Base-by-base conservation (phyloP, 2,888 invertebrate species). In the Escarpia spicata region DNA sequence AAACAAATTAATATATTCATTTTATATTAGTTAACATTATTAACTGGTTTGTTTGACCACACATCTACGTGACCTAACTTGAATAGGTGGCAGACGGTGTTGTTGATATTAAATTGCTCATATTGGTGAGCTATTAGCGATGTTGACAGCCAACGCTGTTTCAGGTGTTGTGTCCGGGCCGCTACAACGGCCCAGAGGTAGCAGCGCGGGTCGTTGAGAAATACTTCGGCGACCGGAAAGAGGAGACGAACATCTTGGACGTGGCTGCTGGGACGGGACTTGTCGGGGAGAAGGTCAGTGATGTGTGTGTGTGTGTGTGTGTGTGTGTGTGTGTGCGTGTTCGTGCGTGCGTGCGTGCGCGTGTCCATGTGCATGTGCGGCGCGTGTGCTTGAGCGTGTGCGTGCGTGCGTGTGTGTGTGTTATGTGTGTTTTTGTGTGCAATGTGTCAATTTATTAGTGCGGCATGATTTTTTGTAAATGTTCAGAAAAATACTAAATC, bases 231-330 rank as follows among this genome's bases (percentile, higher is more conserved):
- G 75, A 75, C 75, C 15, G 3, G 75, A 75, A 75, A 19, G 75
- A 75, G 4, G 75, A 75, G 19, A 19, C 26, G 19, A 26, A 19
- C 43, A 45, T 96, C 52, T 92, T 96, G 26, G 96, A 96, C 93
- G 95, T 96, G 43, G 96, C 95, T 37, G 96, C 96, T 75, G 96
- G 96, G 19, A 96, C 96, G 26, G 96, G 96, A 26, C 92, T 95
- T 90, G 95, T 95, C 60, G 96, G 95, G 3, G 93, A 94, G 44
- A 92, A 93, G 93, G 94, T 91, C 10, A 2, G 91, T 15, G 19
- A 43, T 26, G 75, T 75, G 75, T 26, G 75, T 75, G 26, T 26
- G 75, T 75, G 26, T 6, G 75, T 75, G 75, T 6, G 75, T 75
- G 75, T 6, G 75, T 75, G 75, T 6, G 75, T 75, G 75, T 6